These are phyloP conservation scores for Nothobranchius furzeri DNA, from an alignment of 2,113 vertebrate genomes.

Conservation along the genomic window DNA sequence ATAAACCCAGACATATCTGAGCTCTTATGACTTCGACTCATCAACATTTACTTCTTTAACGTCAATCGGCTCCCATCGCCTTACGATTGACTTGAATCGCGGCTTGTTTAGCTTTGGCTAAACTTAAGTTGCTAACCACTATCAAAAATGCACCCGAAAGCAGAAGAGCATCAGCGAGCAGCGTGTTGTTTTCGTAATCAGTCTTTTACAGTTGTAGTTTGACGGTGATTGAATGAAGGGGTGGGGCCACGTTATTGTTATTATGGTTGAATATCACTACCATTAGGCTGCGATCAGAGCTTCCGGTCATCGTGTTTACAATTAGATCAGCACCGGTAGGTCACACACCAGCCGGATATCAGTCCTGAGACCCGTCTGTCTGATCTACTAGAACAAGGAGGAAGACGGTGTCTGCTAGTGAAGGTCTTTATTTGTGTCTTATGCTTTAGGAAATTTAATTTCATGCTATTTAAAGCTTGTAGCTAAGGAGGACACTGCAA, in stretches of 20 bases:
- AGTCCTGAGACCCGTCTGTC: too few species aligned
- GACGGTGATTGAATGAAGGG: constrained; percentile 22
- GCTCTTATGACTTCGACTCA: background rate
- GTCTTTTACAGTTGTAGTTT: background rate
- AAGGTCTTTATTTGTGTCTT: too few species aligned
- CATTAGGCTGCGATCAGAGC: background rate
- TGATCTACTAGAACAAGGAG: too few species aligned
- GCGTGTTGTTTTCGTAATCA: constrained; percentile 12
- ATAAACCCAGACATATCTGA: too few species aligned
- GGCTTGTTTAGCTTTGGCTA: constrained; percentile 37
- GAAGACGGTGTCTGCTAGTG: too few species aligned
- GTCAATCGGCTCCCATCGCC: background rate
- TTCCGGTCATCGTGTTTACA: too few species aligned
- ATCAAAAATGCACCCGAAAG: constrained; percentile 17
- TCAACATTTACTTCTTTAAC: background rate
- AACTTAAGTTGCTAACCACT: constrained; percentile 63
- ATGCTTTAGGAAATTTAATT: too few species aligned
- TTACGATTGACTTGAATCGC: constrained; percentile 17
- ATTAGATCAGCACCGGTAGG: too few species aligned
- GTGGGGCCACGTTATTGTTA: constrained; percentile 8
- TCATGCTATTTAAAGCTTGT: too few species aligned
- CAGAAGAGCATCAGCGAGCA: background rate
- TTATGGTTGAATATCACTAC: constrained; percentile 5
- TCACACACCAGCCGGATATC: too few species aligned
- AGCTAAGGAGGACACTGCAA: too few species aligned